phyloP scores from a whole-genome alignment of 1,140 invertebrate species.

The Augochlora pura region DNA sequence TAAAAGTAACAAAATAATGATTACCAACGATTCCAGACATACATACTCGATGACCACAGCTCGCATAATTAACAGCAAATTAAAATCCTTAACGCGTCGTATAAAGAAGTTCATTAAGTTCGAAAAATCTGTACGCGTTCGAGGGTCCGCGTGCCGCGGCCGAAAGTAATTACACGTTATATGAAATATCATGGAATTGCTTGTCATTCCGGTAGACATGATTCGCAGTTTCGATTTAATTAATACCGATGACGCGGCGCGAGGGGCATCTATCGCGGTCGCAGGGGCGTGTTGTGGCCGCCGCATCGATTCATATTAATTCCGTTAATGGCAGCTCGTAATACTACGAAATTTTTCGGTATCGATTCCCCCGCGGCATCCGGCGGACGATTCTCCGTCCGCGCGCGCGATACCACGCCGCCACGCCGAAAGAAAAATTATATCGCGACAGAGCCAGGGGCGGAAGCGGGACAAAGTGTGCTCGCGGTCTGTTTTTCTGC shows the following conservation, averaged over 20 bases:
- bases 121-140: neutral
- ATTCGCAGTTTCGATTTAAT: conserved; percentile 27
- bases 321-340: conserved; percentile 23
- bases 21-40: too few relatives aligned
- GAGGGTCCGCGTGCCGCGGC: neutral
- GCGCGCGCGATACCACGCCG: too few relatives aligned
- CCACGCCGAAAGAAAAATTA: neutral
- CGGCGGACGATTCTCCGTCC: neutral
- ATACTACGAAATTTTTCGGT: conserved; percentile 11
- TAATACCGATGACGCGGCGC: conserved; percentile 20
- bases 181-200: neutral
- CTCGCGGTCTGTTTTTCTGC: too few relatives aligned
- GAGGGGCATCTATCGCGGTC: conserved; percentile 9
- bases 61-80: too few relatives aligned
- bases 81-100: too few relatives aligned
- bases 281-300: neutral
- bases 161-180: neutral
- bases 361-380: neutral
- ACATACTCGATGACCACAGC: too few relatives aligned
- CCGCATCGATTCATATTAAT: conserved; percentile 35
- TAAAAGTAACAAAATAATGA: too few relatives aligned
- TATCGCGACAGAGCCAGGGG: too few relatives aligned
- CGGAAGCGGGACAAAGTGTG: too few relatives aligned
- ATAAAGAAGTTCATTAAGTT: neutral
- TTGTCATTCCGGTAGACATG: neutral